Percentiles rank a stretch among this genome's conserved stretches.
Evolutionary conservation across 1,140 invertebrate genomes (phyloP).

Genomic region (Brachionus manjavacas): DNA sequence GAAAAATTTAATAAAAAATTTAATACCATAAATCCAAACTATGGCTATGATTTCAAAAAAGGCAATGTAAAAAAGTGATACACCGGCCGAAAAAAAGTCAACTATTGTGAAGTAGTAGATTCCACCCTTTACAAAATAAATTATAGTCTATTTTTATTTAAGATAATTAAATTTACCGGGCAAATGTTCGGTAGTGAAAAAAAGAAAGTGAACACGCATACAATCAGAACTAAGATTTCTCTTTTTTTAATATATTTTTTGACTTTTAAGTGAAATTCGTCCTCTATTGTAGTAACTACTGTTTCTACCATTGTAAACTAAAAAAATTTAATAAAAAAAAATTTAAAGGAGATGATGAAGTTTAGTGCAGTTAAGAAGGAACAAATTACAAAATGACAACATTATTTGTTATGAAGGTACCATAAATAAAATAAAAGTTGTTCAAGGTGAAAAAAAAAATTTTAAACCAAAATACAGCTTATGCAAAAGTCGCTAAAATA

Average conservation of each 20-base stretch:
- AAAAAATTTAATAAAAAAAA: neutral
- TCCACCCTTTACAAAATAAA: constrained; percentile 66
- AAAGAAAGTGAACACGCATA: constrained; percentile 74
- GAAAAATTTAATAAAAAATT: neutral
- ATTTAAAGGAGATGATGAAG: no score
- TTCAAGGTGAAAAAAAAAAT: no score
- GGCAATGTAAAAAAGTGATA: constrained; percentile 82
- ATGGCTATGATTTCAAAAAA: constrained; percentile 85
- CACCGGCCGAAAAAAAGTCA: constrained; percentile 82
- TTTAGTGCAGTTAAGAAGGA: no score
- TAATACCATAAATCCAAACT: constrained; percentile 73
- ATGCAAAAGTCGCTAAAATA: no score
- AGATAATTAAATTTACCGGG: constrained; percentile 9
- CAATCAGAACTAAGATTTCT: constrained; percentile 74
- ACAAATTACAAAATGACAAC: no score
- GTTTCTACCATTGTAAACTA: constrained; percentile 76
- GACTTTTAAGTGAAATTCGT: constrained; percentile 78
- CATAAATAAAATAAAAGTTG: no score
- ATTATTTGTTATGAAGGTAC: no score
- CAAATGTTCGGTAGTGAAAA: constrained; percentile 65
- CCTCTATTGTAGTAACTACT: constrained; percentile 82
- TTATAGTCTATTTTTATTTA: neutral
- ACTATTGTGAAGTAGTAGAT: constrained; percentile 87
- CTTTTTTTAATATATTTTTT: constrained; percentile 74
- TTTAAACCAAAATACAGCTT: no score